Base-by-base conservation (phyloP, 2,797 vertebrate genomes). In the Chrysocyon brachyurus region DNA sequence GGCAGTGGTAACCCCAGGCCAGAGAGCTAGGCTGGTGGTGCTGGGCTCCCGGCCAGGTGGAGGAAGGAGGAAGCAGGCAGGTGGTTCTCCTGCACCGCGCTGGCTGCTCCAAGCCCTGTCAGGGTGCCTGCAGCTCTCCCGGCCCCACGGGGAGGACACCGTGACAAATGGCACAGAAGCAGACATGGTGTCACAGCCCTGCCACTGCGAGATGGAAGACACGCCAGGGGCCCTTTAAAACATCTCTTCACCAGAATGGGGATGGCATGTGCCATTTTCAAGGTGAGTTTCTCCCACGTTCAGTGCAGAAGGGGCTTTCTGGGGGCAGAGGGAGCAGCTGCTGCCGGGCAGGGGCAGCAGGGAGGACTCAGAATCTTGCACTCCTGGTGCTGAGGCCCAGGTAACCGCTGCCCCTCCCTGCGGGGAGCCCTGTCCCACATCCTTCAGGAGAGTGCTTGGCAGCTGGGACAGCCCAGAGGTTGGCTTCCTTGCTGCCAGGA, bases 1-100 rank as follows among this genome's bases (percentile, higher is more conserved):
- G 22, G 0, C 40, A 46, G 40, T 17, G 28, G 33, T 7, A 2
- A 31, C 33, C n/a, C 6, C 0, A 8, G 5, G 0, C 11, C 26
- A 3, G 33, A n/a, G 26, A 22, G 1, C 0, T 3, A 1, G 19
- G 2, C 21, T 0, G 6, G 2, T 2, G 8, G 3, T 19, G 11
- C 64, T 33, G 54, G 24, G 15, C 6, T 52, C 66, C 12, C 46
- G 3, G 2, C 12, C 81, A 15, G 52, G 6, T 0, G 10, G 56
- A 16, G 8, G 4, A 6, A 7, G 5, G 24, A 4, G 10, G 66
- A 19, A 26, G 14, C 14, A 75, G 24, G 40, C 46, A 9, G 72
- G 26, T 2, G 40, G 24, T 46, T 24, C 40, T 16, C 24, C 40
- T 7, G 64, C 64, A 1, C 10, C 9, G 2, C 24, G 0, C 72